Evolutionary conservation across 2,113 vertebrate species (phyloP), one percentile per base, ranked within the genome.

Genomic region (Emydura subglobosa): DNA sequence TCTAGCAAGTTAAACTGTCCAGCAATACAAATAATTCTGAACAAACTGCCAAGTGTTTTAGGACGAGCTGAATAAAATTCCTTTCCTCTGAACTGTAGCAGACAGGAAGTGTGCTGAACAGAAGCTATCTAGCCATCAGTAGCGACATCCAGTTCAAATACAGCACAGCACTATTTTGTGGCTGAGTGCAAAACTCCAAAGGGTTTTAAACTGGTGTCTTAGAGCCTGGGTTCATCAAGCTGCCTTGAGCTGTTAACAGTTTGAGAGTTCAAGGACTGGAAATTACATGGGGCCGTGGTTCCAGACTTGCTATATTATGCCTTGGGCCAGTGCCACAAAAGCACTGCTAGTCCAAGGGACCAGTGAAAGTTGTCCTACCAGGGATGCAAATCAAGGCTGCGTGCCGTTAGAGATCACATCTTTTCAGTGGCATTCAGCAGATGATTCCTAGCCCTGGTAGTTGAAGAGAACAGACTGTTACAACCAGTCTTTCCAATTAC

Each of bases 1-100:
- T 65, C 42, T 42, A 7, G 0, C 42, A 47, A 0, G 50, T n/a
- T 27, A 10, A 29, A 1, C 25, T 51, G 85, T 44, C 68, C 0
- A 0, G 57, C 27, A 1, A 0, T 47, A 21, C 31, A 39, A 34
- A n/a, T 5, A 42, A 9, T 16, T 5, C 24, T 51, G 57, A 79
- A 49, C 2, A 22, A 29, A 1, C 34, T 53, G 42, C 12, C 49
- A 25, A 42, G 42, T 29, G 55, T 10, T 0, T 65, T 83, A 27
- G 55, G 84, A 91, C 53, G 59, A 34, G 21, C 55, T 19, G 50
- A 12, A 7, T 29, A 42, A 51, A 81, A 49, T 25, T 89, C 57
- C 72, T 80, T 68, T 31, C 49, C 39, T 44, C 25, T 7, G 22
- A 47, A 22, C 16, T 1, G 1, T 47, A 44, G 83, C 2, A 0